These are phyloP conservation scores for Papilio helenus DNA, from an alignment of 1,140 invertebrate species.

Conservation along the genomic window DNA sequence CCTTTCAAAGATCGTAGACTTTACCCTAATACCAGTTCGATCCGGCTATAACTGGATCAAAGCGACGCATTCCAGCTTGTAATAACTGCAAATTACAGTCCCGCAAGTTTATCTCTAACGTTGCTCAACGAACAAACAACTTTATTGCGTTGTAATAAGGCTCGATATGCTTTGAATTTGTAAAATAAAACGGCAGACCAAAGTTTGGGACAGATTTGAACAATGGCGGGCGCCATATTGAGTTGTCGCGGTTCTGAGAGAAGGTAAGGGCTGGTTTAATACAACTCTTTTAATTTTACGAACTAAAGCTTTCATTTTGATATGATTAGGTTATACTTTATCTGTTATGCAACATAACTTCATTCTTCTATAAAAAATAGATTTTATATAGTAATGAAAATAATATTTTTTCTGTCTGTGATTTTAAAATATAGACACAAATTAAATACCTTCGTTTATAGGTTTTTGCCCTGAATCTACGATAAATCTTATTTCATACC, in stretches of 20 bases:
- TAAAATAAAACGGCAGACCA: conserved; percentile 23
- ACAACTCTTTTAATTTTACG: conserved; percentile 72
- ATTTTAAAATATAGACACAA: background rate
- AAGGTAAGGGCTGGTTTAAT: conserved; percentile 46
- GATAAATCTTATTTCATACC: background rate
- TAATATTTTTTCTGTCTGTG: background rate
- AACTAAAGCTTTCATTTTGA: conserved; percentile 56
- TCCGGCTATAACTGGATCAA: conserved; percentile 61
- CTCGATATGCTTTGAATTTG: conserved; percentile 39
- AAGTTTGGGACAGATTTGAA: conserved; percentile 41
- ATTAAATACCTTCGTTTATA: no score
- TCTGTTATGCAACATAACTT: conserved; percentile 45
- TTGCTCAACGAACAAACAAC: background rate
- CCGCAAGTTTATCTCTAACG: conserved; percentile 31
- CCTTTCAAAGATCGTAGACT: conserved; percentile 28
- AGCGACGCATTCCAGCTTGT: conserved; percentile 58
- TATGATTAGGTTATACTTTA: conserved; percentile 58
- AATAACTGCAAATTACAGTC: conserved; percentile 63
- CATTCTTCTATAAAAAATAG: background rate
- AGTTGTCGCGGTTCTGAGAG: conserved; percentile 47
- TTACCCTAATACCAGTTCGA: conserved; percentile 50
- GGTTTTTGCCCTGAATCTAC: background rate
- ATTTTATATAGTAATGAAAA: background rate
- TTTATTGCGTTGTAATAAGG: conserved; percentile 41
- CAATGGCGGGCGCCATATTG: conserved; percentile 50